Conservation (phyloP, 2,888 invertebrate genomes). For the Noctua pronuba region DNA sequence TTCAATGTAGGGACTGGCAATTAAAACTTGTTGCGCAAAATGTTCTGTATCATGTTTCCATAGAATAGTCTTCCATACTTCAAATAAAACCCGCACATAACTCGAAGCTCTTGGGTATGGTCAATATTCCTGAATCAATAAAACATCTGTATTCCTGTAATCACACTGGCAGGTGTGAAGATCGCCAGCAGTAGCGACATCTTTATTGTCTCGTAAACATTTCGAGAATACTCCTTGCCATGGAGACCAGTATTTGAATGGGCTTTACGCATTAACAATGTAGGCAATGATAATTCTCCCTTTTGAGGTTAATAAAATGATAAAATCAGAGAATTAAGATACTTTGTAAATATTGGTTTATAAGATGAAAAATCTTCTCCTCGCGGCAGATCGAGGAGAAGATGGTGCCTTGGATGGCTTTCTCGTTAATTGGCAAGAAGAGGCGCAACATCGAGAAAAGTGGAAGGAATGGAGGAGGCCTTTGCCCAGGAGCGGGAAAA, state of each 20-base stretch:
- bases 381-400: too few species aligned
- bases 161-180: conserved; percentile 53
- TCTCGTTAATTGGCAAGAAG: too few species aligned
- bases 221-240: conserved; percentile 17
- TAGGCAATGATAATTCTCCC: not conserved
- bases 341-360: not conserved
- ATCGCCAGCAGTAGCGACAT: conserved; percentile 62
- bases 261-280: not conserved
- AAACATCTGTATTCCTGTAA: conserved; percentile 39
- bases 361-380: too few species aligned
- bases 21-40: not conserved
- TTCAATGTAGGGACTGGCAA: not conserved
- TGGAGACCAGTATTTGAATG: not conserved
- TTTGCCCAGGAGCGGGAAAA: too few species aligned
- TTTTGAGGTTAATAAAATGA: not conserved
- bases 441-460: too few species aligned
- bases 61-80: not conserved
- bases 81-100: not conserved
- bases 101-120: not conserved
- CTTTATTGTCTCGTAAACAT: conserved; percentile 65
- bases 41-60: not conserved
- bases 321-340: not conserved
- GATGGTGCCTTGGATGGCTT: too few species aligned
- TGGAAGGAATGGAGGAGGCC: too few species aligned
- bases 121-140: conserved; percentile 23